Base-by-base conservation (phyloP, 2,888 invertebrate species). In the Megaustenia siamemsis region DNA sequence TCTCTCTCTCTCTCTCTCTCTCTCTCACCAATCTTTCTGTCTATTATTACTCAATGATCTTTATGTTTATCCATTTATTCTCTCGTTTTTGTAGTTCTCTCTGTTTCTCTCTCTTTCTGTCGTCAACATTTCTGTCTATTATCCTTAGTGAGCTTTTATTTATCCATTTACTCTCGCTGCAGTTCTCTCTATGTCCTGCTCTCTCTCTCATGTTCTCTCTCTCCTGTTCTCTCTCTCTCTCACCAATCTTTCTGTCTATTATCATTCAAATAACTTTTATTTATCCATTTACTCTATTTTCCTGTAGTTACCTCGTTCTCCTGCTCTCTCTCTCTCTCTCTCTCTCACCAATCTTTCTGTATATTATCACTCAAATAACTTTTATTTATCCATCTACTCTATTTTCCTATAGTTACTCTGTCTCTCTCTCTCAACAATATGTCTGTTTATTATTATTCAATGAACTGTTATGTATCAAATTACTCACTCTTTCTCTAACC, bases 221-320 rank as follows among this genome's bases (percentile, higher is more conserved):
- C n/a, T n/a, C n/a, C 15, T 18, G 8, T 24, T 71, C 71, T 71
- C 38, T 63, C 63, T 63, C 63, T 63, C 63, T 63, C 63, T 63
- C n/a, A 18, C 28, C 8, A n/a, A n/a, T n/a, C n/a, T n/a, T n/a
- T n/a, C n/a, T n/a, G n/a, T n/a, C 49, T 49, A 10, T 49, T 18
- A 12, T 18, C 18, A 10, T 49, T 18, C 18, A 10, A 12, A 10
- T 18, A 10, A 12, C 49, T 49, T 18, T 56, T n/a, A 4, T 5
- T 15, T n/a, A 24, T 18, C 18, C 56, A 4, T n/a, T 15, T 18
- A 4, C 56, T 56, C 56, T 15, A 18, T 56, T n/a, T 56, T 18
- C 18, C 56, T 56, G 24, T 15, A 18, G 18, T n/a, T 15, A 4
- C 18, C 56, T 56, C 56, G 4, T 18, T 15, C 56, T 56, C 56